These are phyloP conservation scores for Melanchra persicariae DNA, from an alignment of 2,888 invertebrate species.

Conservation along the genomic window DNA sequence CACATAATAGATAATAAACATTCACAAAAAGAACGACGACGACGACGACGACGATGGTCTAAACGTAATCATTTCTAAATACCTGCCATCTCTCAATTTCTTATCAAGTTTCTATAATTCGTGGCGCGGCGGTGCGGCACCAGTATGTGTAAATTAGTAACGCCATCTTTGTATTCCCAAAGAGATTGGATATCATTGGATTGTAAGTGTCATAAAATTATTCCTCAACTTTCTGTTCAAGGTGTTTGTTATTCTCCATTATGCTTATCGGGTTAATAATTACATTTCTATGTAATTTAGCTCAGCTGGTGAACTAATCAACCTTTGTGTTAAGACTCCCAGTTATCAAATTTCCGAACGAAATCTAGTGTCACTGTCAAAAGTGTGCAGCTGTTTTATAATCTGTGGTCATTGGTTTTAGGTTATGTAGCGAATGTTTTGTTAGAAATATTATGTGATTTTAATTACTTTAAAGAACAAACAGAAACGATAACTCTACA, in stretches of 20 bases:
- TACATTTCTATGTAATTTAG: neutral
- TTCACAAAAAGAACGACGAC: neutral
- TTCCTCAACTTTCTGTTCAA: neutral
- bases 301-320: neutral
- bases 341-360: conserved; percentile 30
- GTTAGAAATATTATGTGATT: conserved; percentile 9
- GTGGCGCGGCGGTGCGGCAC: no score
- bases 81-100: conserved; percentile 39
- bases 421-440: conserved; percentile 65
- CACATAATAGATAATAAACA: no score
- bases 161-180: conserved; percentile 33
- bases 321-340: neutral
- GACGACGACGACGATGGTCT: no score
- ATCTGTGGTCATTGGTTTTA: conserved; percentile 48
- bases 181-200: neutral
- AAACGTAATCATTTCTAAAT: neutral
- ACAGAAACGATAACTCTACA: neutral
- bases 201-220: neutral
- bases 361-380: conserved; percentile 5
- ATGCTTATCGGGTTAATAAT: neutral
- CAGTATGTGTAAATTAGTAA: neutral
- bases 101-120: neutral
- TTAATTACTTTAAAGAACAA: neutral
- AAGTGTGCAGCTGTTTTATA: neutral
- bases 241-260: fast-evolving